Conservation (phyloP, 1,140 invertebrate genomes). For the Calliopsis andreniformis region DNA sequence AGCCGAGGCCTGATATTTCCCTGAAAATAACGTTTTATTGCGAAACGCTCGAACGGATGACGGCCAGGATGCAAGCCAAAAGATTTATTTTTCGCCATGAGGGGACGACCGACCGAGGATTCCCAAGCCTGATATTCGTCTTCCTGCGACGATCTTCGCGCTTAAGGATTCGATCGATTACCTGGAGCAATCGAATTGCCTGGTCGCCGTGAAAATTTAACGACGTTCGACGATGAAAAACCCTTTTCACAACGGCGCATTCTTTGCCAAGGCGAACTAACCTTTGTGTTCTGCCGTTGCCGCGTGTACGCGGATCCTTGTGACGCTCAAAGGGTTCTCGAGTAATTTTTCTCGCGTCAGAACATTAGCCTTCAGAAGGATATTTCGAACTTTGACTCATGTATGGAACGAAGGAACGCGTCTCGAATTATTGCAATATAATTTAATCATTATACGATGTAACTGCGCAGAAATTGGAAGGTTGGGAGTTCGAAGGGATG, state of each 20-base stretch:
- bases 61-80: not conserved
- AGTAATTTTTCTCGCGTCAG: conserved; percentile 25
- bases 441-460: not conserved
- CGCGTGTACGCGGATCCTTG: not conserved
- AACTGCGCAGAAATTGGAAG: too few relatives aligned
- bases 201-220: conserved; percentile 12
- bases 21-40: conserved; percentile 30
- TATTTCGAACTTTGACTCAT: not conserved
- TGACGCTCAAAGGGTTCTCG: conserved; percentile 5
- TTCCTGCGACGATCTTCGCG: not conserved
- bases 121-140: not conserved
- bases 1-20: conserved; percentile 18
- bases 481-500: too few relatives aligned
- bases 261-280: not conserved
- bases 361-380: not conserved
- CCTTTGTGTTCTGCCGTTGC: not conserved
- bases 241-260: not conserved
- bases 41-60: not conserved
- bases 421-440: not conserved
- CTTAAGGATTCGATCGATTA: conserved; percentile 7
- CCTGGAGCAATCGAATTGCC: not conserved
- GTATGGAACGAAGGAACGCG: not conserved
- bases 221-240: not conserved
- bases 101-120: not conserved
- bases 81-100: not conserved